phyloP scores from a whole-genome alignment of 2,797 vertebrate species.

The Todus mexicanus region DNA sequence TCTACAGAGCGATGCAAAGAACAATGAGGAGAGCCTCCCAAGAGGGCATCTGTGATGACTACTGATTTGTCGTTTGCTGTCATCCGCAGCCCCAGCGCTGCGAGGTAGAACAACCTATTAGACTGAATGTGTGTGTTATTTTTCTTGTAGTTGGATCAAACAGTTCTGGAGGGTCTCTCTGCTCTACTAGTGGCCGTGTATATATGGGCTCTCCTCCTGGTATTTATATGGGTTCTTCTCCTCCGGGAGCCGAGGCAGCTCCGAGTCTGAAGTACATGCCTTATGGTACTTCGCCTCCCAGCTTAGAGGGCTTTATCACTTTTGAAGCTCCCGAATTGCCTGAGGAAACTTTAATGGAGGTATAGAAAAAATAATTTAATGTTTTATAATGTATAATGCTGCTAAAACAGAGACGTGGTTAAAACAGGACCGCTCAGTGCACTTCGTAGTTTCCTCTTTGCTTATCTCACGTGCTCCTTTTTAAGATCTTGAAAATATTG shows the following conservation, averaged over 20 bases:
- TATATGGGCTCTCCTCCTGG: slow-evolving; percentile 90
- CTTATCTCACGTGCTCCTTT: neutral
- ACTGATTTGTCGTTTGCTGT: neutral
- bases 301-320: slow-evolving; percentile 93
- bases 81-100: neutral
- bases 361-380: slow-evolving; percentile 54
- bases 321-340: slow-evolving; percentile 96
- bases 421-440: neutral
- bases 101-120: neutral
- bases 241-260: slow-evolving; percentile 85
- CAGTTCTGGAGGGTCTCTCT: slow-evolving; percentile 93
- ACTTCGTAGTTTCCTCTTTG: neutral
- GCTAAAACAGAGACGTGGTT: neutral
- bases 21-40: neutral
- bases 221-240: slow-evolving; percentile 84
- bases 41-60: neutral
- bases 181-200: slow-evolving; percentile 87
- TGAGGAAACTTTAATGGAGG: slow-evolving; percentile 98
- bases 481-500: neutral
- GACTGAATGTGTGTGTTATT: slow-evolving; percentile 34
- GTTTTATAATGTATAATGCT: neutral
- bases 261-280: slow-evolving; percentile 90
- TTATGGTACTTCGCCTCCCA: slow-evolving; percentile 94
- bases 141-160: slow-evolving; percentile 87
- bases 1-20: neutral